Evolutionary conservation across 2,888 invertebrate genomes (phyloP), one percentile per base, ranked within the genome.

Genomic region (Eumerus sabulonum): DNA sequence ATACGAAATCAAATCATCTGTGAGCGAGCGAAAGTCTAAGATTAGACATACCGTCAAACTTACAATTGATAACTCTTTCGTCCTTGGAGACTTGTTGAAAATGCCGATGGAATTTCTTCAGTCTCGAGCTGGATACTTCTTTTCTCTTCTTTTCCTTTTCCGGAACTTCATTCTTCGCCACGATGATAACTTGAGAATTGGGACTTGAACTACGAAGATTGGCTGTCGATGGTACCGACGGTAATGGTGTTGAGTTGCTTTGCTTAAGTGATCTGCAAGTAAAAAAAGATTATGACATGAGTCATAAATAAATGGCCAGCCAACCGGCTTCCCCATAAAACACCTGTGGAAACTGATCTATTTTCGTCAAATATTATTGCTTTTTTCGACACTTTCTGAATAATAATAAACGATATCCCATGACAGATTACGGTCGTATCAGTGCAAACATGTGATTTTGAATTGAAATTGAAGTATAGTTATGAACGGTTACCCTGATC

Each of bases 51-150:
- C 2, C 5, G 12, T 18, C 16, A 68, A 27, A 91, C 93, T 93
- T 89, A 94, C 94, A 95, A 89, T 96, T 96, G 85, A 97, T 92
- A 83, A 96, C 94, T 85, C 93, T 92, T 89, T 97, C 96, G 85
- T 96, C 95, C 17, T 93, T 92, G 50, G 95, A 93, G 83, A 96
- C 95, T 87, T 94, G 93, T 83, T 93, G 93, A 90, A 97, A 96
- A 88, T 96, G 94, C 82, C 96, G 91, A 86, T 94, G 94, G 90
- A 97, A 97, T 89, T 96, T 96, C 89, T 96, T 96, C 89, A 96
- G 96, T 47, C 96, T 90, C 53, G 94, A 88, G 73, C 87, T 87
- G 64, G 88, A 88, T 36, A 88, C 85, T 72, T 88, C 87, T 82
- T 88, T 88, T 81, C 87, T 85, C 79, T 89, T 89, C 83, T 88